These are phyloP conservation scores for Solenopsis fugax DNA, from an alignment of 1,140 invertebrate species.

Conservation along the genomic window DNA sequence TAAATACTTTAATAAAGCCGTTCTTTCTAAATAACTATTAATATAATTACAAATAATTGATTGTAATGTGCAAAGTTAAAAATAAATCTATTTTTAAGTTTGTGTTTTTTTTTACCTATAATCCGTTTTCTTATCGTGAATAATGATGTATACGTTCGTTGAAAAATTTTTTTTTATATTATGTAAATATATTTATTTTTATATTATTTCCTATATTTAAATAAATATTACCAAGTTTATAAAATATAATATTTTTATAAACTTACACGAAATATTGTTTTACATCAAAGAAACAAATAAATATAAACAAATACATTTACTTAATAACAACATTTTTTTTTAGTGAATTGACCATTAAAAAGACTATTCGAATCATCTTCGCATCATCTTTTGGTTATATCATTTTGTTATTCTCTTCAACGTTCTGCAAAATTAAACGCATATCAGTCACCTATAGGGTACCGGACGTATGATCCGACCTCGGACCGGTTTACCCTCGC, in stretches of 20 bases:
- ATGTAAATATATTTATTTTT: no score
- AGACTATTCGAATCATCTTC: no score
- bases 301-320: no score
- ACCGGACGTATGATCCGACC: background rate
- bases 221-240: no score
- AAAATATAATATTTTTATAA: no score
- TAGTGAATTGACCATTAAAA: background rate
- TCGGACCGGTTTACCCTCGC: slow-evolving; percentile 37
- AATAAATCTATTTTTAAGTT: slow-evolving; percentile 8
- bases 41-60: background rate
- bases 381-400: background rate
- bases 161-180: background rate
- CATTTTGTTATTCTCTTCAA: slow-evolving; percentile 12
- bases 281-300: no score
- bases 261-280: no score
- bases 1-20: no score
- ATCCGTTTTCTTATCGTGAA: background rate
- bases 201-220: no score
- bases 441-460: background rate
- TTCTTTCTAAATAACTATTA: background rate
- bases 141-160: background rate
- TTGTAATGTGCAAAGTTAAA: background rate
- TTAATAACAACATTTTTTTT: no score
- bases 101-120: background rate
- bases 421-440: slow-evolving; percentile 34